These are phyloP conservation scores for Peromyscus californicus DNA, from an alignment of 2,113 vertebrate genomes.

Conservation along the genomic window DNA sequence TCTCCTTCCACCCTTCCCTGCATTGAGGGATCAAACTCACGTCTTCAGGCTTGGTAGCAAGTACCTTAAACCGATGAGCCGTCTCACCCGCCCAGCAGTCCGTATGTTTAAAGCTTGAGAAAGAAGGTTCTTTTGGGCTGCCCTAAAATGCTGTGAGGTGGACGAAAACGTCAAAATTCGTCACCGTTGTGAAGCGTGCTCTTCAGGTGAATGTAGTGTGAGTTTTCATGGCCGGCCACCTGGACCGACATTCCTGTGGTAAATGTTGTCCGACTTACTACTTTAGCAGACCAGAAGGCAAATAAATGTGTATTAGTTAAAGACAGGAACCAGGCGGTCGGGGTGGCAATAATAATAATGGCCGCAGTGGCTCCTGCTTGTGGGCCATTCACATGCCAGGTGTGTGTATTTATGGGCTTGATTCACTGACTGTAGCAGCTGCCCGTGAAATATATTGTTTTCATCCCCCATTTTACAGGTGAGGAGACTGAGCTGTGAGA, in stretches of 20 bases:
- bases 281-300: not conserved
- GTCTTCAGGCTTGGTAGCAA: not conserved
- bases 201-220: not conserved
- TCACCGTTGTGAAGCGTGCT: not conserved
- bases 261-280: not conserved
- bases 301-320: not conserved
- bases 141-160: not conserved
- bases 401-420: not conserved
- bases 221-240: not conserved
- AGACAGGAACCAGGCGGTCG: not conserved
- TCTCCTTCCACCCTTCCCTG: not conserved
- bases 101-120: not conserved
- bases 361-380: not conserved
- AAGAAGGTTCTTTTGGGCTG: not conserved
- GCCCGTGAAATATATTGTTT: not conserved
- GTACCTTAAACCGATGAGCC: not conserved
- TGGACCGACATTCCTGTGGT: too few species aligned
- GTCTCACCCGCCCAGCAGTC: too few species aligned
- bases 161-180: not conserved
- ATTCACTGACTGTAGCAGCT: conserved; percentile 22
- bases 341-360: not conserved
- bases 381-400: not conserved
- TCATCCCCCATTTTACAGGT: conserved; percentile 21
- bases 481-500: conserved; percentile 20
- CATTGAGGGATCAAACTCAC: not conserved